phyloP scores from a whole-genome alignment of 2,797 vertebrate species.

The Clamator glandarius region DNA sequence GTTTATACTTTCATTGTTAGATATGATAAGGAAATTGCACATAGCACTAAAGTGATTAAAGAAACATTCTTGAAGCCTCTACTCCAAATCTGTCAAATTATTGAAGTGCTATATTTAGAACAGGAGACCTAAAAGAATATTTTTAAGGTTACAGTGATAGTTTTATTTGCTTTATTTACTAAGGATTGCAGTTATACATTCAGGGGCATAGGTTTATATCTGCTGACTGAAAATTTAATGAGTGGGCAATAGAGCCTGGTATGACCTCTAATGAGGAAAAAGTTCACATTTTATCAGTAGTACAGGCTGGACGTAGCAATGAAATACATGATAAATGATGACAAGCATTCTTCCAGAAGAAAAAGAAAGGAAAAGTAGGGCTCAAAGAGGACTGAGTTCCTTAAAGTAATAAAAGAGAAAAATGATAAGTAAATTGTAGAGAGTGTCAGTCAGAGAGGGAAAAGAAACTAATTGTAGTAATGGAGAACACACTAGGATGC shows the following conservation, averaged over 20 bases:
- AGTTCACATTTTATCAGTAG: not conserved
- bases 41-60: not conserved
- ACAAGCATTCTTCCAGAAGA: not conserved
- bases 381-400: not conserved
- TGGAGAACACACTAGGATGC: not conserved
- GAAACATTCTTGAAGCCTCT: not conserved
- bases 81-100: not conserved
- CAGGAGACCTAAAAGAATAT: not conserved
- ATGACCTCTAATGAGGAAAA: not conserved
- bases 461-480: not conserved
- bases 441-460: not conserved
- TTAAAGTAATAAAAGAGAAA: not conserved
- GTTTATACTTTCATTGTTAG: constrained; percentile 9
- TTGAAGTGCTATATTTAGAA: not conserved
- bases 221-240: not conserved
- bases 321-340: not conserved
- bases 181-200: not conserved
- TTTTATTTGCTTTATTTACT: not conserved
- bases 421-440: not conserved
- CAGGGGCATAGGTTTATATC: not conserved
- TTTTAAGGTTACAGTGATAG: not conserved
- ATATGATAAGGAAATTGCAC: not conserved
- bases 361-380: not conserved
- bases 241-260: not conserved
- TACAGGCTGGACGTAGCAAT: not conserved